Base-by-base conservation (phyloP, 1,140 invertebrate genomes). In the Tetragnatha versicolor region DNA sequence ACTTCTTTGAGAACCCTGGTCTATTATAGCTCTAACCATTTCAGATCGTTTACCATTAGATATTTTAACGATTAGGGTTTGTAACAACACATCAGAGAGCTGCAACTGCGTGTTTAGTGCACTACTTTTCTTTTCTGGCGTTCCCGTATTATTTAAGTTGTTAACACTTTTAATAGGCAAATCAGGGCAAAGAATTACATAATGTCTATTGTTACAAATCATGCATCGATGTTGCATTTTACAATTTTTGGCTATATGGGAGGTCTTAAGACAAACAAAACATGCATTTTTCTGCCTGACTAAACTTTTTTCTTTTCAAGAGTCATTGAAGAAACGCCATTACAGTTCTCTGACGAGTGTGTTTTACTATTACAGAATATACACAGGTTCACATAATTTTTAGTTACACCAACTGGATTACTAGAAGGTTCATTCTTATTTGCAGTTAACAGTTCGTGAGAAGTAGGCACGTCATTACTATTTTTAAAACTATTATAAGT, bases 11-110 rank as follows among this genome's bases (percentile, higher is more conserved):
- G 12, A n/a, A 22, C 45, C 33, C 7, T 0, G 31, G 25, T 53
- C 45, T 2, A 31, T 17, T 1, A 69, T 53, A 1, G 66, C 66
- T 51, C 3, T 2, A 9, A 53, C 5, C 31, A 37, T 3, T 3
- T 31, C 31, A 27, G 45, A 2, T 1, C 49, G 25, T 3, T 1
- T 3, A 29, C 66, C 45, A 37, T 69, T 69, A 22, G 1, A 20
- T 6, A 69, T 17, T 69, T 53, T 51, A 12, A 51, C 45, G 22
- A 35, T n/a, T 35, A 53, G 53, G 35, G 49, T 69, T 69, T 69
- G 66, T 7, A 35, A 47, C 1, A 39, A 37, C n/a, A 69, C 66
- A 69, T 35, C 49, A 3, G 45, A 53, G 10, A 51, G 9, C 35
- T 51, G 22, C 25, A 69, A 7, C n/a, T 51, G 27, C 33, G 31